Conservation (phyloP, 2,888 invertebrate species). For the Caenorhabditis macrosperma region DNA sequence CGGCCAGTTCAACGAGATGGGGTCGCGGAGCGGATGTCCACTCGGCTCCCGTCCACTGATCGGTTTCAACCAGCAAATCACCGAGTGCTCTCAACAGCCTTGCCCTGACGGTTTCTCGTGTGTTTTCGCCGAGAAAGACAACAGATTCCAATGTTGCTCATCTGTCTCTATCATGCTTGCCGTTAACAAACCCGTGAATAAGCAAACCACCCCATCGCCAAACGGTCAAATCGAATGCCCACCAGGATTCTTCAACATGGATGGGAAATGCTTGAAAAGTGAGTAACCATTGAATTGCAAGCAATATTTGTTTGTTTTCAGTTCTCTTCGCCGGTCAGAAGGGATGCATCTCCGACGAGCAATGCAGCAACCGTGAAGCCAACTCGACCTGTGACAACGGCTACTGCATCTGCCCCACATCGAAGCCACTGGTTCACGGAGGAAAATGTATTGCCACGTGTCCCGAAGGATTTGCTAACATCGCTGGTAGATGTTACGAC, state of each 20-base stretch:
- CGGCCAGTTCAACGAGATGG: constrained; percentile 26
- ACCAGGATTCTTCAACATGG: constrained; percentile 69
- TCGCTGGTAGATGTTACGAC: constrained; percentile 79
- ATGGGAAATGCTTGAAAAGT: constrained; percentile 73
- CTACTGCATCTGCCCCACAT: constrained; percentile 77
- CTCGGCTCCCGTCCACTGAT: constrained; percentile 70
- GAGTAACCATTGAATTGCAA: not conserved
- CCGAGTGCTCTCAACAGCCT: constrained; percentile 69
- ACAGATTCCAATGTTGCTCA: constrained; percentile 73
- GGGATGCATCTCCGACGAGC: constrained; percentile 77
- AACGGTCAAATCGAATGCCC: constrained; percentile 66
- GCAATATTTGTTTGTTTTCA: constrained; percentile 36
- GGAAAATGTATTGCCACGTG: constrained; percentile 76
- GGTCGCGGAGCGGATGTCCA: constrained; percentile 61
- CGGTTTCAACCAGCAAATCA: constrained; percentile 64
- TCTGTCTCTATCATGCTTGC: constrained; percentile 68
- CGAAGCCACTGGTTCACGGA: constrained; percentile 75
- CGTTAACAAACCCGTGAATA: constrained; percentile 55
- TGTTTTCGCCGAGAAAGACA: constrained; percentile 70
- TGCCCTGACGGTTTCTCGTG: constrained; percentile 74
- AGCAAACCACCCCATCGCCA: constrained; percentile 41
- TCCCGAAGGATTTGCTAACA: constrained; percentile 79
- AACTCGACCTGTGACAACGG: constrained; percentile 76
- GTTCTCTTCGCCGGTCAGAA: constrained; percentile 79
- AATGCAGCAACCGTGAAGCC: constrained; percentile 73